Evolutionary conservation across 2,888 invertebrate genomes (phyloP).

Genomic region (Neocrepidodera transversa): DNA sequence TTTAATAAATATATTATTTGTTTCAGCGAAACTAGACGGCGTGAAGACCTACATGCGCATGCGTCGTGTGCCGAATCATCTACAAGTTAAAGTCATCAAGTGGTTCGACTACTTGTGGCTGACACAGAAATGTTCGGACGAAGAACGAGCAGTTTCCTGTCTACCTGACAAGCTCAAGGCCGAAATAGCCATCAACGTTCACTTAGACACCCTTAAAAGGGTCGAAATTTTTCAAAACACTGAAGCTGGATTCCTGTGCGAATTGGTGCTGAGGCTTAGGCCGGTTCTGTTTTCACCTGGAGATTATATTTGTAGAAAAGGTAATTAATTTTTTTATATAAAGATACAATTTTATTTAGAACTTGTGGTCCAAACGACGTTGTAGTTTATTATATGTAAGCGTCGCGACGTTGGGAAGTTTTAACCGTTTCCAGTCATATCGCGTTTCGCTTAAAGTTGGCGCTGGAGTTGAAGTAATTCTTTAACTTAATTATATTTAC

Average conservation of each 20-base stretch:
- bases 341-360: no score
- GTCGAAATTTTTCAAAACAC: conserved; percentile 99
- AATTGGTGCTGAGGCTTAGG: conserved; percentile 90
- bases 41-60: conserved; percentile 99
- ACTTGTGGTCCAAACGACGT: no score
- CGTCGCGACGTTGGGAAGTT: no score
- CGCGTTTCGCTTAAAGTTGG: not conserved
- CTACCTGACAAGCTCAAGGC: conserved; percentile 97
- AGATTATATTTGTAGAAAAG: conserved; percentile 98
- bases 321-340: conserved; percentile 62
- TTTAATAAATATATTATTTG: no score
- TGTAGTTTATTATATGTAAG: no score
- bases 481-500: conserved; percentile 17
- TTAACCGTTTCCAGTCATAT: no score
- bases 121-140: conserved; percentile 97
- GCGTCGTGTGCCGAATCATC: conserved; percentile 91
- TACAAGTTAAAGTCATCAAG: conserved; percentile 97
- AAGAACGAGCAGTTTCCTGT: conserved; percentile 94
- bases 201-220: conserved; percentile 95
- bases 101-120: conserved; percentile 99
- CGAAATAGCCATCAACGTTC: conserved; percentile 99
- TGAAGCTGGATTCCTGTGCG: conserved; percentile 98
- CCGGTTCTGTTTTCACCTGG: conserved; percentile 98
- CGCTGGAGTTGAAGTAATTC: not conserved
- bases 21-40: conserved; percentile 95